A percentile compares a stretch with the other conserved stretches of the same genome.
Evolutionary conservation across 2,113 vertebrate genomes (phyloP).

Genomic region (Upupa epops): DNA sequence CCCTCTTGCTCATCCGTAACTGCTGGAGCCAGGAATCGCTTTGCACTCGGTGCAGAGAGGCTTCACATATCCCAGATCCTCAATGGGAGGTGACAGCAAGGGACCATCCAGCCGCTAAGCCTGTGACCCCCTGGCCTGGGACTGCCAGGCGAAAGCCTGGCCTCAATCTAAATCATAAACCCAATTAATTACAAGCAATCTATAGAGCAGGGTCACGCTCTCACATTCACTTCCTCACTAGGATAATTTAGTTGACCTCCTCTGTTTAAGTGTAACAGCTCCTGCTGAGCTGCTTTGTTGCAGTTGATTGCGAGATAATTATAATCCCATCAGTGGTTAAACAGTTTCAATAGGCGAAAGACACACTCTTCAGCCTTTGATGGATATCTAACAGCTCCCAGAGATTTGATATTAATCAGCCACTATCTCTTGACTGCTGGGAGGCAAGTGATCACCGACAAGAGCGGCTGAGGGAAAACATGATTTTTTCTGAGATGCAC

Average conservation of each 20-base stretch:
- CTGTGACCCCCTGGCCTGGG: neutral
- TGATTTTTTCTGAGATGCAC: neutral
- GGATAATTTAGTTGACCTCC: conserved; percentile 32
- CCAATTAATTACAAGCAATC: neutral
- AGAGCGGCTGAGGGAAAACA: neutral
- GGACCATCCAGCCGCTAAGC: neutral
- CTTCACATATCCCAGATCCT: neutral
- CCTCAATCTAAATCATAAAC: neutral
- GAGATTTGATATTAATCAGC: conserved; percentile 1
- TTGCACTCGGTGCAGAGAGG: fast-evolving
- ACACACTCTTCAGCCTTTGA: conserved; percentile 13
- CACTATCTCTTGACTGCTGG: neutral
- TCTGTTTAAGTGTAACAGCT: neutral
- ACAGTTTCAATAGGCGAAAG: conserved; percentile 32
- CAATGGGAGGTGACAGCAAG: neutral
- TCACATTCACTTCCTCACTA: neutral
- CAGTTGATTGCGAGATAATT: conserved; percentile 55
- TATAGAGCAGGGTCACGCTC: neutral
- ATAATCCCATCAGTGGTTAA: conserved; percentile 51
- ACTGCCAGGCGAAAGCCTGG: neutral
- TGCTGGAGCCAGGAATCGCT: fast-evolving
- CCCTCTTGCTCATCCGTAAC: neutral
- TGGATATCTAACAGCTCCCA: neutral
- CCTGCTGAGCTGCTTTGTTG: conserved; percentile 53
- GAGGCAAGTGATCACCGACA: neutral